phyloP scores from a whole-genome alignment of 1,140 invertebrate genomes.

The Euura saliciscinereae region DNA sequence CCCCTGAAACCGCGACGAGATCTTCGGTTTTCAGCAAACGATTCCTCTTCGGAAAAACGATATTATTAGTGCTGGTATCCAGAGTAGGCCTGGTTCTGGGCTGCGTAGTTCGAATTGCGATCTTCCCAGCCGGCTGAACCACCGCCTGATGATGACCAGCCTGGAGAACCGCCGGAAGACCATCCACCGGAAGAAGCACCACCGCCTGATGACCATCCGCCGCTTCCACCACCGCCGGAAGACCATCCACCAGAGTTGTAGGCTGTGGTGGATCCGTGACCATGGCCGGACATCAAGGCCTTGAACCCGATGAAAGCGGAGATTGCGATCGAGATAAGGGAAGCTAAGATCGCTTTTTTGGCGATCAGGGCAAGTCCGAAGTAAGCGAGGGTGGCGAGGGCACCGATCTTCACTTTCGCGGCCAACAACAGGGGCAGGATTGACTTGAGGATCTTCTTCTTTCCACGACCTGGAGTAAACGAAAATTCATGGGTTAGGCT shows the following conservation, averaged over 20 bases:
- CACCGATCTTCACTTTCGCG: conserved; percentile 67
- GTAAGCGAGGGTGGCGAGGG: conserved; percentile 63
- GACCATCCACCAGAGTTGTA: conserved; percentile 45
- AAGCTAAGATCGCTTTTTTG: conserved; percentile 70
- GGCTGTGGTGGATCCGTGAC: conserved; percentile 40
- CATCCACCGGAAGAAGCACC: conserved; percentile 32
- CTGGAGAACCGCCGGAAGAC: conserved; percentile 8
- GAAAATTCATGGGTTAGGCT: not conserved
- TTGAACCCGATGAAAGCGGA: conserved; percentile 65
- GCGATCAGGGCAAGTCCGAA: conserved; percentile 67
- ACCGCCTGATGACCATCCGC: conserved; percentile 45
- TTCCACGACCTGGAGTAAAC: conserved; percentile 61
- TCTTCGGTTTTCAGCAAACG: not conserved
- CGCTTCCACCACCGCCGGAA: conserved; percentile 38
- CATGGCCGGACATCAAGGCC: conserved; percentile 56
- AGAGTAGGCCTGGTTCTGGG: conserved; percentile 45
- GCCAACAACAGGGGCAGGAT: conserved; percentile 65
- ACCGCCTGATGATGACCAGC: conserved; percentile 50
- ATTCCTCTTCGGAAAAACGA: not conserved
- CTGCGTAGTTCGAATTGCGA: conserved; percentile 27
- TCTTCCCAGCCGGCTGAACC: conserved; percentile 44
- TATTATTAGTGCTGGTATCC: conserved; percentile 42
- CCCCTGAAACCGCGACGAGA: not conserved
- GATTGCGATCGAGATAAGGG: conserved; percentile 67
- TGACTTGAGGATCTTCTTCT: conserved; percentile 66